phyloP scores from a whole-genome alignment of 2,113 vertebrate genomes.

The Megaceryle maxima region DNA sequence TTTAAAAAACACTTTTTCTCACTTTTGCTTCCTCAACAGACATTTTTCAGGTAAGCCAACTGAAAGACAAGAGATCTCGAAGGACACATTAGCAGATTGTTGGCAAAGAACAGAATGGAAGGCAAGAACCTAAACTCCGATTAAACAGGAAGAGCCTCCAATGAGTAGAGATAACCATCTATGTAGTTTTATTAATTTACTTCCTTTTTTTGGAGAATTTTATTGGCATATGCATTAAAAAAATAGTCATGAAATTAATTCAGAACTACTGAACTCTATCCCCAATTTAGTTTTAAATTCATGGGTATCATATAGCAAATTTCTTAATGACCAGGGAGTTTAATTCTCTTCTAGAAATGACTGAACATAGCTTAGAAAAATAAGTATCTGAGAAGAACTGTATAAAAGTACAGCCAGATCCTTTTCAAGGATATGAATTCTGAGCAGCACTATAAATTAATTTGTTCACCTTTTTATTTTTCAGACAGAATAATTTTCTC shows the following conservation, averaged over 20 bases:
- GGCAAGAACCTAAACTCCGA: background rate
- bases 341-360: background rate
- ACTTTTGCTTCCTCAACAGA: background rate
- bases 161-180: background rate
- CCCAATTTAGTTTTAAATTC: background rate
- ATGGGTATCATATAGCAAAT: background rate
- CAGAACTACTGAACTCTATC: background rate
- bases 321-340: background rate
- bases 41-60: background rate
- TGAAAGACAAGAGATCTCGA: background rate
- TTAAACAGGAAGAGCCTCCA: background rate
- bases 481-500: background rate
- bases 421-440: background rate
- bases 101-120: background rate
- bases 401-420: background rate
- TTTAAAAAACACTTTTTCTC: background rate
- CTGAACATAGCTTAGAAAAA: background rate
- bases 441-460: background rate
- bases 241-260: background rate
- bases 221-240: background rate
- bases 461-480: background rate
- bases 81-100: background rate
- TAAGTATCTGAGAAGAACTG: background rate
- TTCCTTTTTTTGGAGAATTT: background rate
- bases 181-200: background rate